Conservation (phyloP, 2,797 vertebrate genomes). For the Eulemur rubriventer region DNA sequence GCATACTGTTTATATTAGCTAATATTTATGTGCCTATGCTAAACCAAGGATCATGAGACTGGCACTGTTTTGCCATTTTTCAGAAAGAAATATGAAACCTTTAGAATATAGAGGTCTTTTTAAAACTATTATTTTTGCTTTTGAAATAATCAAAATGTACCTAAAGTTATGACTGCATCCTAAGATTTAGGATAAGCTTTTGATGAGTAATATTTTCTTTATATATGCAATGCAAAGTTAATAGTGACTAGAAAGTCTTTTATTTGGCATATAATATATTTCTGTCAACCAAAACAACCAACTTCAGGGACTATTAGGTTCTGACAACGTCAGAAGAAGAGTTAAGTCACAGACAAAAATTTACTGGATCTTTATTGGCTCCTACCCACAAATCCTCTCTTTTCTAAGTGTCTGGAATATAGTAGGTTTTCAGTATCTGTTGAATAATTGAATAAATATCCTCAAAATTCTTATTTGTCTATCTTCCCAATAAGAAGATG, state of each 20-base stretch:
- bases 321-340: background rate
- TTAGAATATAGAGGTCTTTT: background rate
- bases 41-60: background rate
- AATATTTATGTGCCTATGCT: background rate
- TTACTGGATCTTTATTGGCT: background rate
- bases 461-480: background rate
- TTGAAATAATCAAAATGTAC: background rate
- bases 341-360: background rate
- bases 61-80: background rate
- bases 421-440: background rate
- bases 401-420: background rate
- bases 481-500: background rate
- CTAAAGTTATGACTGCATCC: background rate
- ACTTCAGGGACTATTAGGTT: background rate
- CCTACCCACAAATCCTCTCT: background rate
- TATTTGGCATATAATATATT: background rate
- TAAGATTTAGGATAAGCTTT: background rate
- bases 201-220: background rate
- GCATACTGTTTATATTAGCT: background rate
- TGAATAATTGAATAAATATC: background rate
- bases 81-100: background rate
- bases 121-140: background rate
- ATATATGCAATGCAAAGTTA: background rate
- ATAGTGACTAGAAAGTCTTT: background rate
- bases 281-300: background rate